A percentile compares a stretch with the other conserved stretches of the same genome.
These are phyloP conservation scores for Eira barbara DNA, from an alignment of 2,113 vertebrate genomes.

Conservation along the genomic window DNA sequence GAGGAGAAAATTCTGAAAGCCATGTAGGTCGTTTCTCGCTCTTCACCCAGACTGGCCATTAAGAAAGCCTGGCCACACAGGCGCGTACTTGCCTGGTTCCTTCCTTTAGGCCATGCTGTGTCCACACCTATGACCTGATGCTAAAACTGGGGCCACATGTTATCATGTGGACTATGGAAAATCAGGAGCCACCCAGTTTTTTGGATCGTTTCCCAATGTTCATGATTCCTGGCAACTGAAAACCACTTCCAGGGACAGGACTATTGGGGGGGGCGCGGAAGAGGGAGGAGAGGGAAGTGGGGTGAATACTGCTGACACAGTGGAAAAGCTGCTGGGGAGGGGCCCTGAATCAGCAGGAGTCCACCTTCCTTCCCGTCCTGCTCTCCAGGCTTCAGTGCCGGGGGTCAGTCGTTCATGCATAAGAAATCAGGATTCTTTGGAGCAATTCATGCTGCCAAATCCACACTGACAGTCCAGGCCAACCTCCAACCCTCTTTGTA, in stretches of 20 bases:
- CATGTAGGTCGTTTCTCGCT: background rate
- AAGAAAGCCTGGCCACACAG: background rate
- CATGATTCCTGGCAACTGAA: constrained; percentile 50
- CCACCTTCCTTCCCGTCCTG: constrained; percentile 20
- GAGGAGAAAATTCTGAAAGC: background rate
- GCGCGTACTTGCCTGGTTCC: background rate
- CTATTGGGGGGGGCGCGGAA: background rate
- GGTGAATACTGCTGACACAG: background rate
- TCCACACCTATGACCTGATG: background rate
- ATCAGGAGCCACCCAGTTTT: constrained; percentile 36
- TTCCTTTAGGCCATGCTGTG: background rate
- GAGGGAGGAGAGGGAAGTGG: constrained; percentile 63
- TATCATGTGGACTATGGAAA: background rate
- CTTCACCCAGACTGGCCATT: background rate
- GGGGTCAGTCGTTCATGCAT: constrained; percentile 63
- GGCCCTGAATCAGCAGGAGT: constrained; percentile 52
- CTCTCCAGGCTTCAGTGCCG: background rate
- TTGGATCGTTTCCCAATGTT: constrained; percentile 52
- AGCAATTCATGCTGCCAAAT: constrained; percentile 60
- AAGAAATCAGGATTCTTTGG: constrained; percentile 67
- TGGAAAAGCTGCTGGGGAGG: constrained; percentile 13
- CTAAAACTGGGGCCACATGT: background rate
- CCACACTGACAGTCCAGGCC: constrained; percentile 26
- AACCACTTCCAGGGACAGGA: constrained; percentile 61
- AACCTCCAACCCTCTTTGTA: background rate